A percentile compares a stretch with the other conserved stretches of the same genome.
These are phyloP conservation scores for Drosophila parabipectinata DNA, from an alignment of 1,140 invertebrate genomes.

Conservation along the genomic window DNA sequence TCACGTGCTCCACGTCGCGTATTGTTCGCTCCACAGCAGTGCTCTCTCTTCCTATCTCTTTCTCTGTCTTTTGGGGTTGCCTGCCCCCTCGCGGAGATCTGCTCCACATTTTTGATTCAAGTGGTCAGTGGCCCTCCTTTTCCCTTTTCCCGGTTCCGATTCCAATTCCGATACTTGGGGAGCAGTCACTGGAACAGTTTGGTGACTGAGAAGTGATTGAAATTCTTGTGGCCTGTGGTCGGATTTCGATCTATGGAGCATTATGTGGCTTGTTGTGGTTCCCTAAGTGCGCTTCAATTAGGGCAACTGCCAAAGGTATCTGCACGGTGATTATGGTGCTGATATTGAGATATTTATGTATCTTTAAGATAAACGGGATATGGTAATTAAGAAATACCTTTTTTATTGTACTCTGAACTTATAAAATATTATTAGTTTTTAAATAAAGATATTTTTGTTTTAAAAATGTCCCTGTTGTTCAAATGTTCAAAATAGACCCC, in stretches of 20 bases:
- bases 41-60: not conserved
- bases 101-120: conserved; percentile 16
- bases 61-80: not conserved
- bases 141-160: not conserved
- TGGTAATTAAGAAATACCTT: not conserved
- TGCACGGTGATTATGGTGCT: not conserved
- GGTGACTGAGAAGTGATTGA: conserved; percentile 42
- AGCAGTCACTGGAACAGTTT: conserved; percentile 31
- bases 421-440: too few species aligned
- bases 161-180: not conserved
- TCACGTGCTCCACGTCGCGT: conserved; percentile 75
- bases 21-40: conserved; percentile 21
- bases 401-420: too few species aligned
- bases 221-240: conserved; percentile 41
- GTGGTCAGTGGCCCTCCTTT: conserved; percentile 4
- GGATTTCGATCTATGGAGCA: conserved; percentile 40
- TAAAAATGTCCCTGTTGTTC: too few species aligned
- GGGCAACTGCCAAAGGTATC: conserved; percentile 10
- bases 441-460: too few species aligned
- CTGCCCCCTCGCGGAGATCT: not conserved
- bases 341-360: not conserved
- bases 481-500: too few species aligned
- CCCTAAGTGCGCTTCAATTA: conserved; percentile 50
- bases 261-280: conserved; percentile 28
- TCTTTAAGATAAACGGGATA: not conserved